A percentile compares a stretch with the other conserved stretches of the same genome.
Conservation (phyloP, 1,140 invertebrate species). For the Hycleus cichorii region DNA sequence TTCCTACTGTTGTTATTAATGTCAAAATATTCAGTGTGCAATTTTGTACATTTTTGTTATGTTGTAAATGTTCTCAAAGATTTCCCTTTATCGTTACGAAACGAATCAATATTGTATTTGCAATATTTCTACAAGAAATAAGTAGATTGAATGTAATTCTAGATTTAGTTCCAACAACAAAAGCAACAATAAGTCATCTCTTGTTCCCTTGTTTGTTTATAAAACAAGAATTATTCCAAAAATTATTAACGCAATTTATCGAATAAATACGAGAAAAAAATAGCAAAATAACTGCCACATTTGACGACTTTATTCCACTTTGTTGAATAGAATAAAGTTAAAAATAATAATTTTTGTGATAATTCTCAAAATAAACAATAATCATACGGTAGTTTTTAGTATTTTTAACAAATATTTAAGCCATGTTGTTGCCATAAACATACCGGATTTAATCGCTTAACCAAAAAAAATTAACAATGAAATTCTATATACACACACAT, state of each 20-base stretch:
- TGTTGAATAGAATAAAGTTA: neutral
- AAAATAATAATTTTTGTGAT: neutral
- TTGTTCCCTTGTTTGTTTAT: conserved; percentile 8
- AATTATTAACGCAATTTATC: neutral
- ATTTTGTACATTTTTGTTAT: neutral
- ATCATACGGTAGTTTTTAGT: neutral
- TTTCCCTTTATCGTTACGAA: neutral
- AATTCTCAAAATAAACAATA: no score
- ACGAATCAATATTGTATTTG: no score
- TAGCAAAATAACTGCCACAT: neutral
- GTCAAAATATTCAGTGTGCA: no score
- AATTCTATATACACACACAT: no score
- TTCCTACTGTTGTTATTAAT: neutral
- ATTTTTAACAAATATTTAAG: neutral
- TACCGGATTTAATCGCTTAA: conserved; percentile 1
- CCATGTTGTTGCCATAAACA: conserved; percentile 12
- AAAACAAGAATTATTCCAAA: neutral
- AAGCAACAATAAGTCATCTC: conserved; percentile 14
- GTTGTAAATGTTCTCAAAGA: conserved; percentile 1
- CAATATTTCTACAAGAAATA: conserved; percentile 5
- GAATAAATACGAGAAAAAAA: neutral
- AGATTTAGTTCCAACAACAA: neutral
- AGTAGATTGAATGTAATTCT: conserved; percentile 4
- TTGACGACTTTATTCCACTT: no score
- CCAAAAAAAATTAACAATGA: conserved; percentile 4